Percentiles rank a stretch among this genome's conserved stretches.
These are phyloP conservation scores for Trichonephila inaurata DNA, from an alignment of 1,140 invertebrate species.

Conservation along the genomic window DNA sequence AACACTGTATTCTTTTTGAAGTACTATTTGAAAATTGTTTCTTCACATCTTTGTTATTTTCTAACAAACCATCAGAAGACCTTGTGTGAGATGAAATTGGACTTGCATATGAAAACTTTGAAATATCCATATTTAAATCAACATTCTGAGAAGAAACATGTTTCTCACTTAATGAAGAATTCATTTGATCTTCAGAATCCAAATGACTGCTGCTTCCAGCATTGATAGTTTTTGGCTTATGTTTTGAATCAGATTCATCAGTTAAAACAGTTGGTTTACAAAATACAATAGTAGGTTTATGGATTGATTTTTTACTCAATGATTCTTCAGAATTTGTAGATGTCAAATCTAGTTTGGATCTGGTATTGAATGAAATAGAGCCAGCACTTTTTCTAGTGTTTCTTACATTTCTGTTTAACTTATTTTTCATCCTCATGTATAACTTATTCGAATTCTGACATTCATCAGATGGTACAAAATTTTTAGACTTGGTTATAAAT, in stretches of 20 bases:
- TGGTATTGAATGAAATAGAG: constrained; percentile 40
- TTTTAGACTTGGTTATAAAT: not conserved
- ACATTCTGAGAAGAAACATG: not conserved
- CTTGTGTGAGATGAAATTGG: constrained; percentile 41
- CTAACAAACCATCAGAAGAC: not conserved
- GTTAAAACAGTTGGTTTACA: not conserved
- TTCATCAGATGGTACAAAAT: not conserved
- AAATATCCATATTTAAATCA: not conserved
- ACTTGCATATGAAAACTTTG: not conserved
- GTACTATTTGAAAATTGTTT: not conserved
- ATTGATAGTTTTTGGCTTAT: not conserved
- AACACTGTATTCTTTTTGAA: not conserved
- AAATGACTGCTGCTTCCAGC: not conserved
- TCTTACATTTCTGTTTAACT: not conserved
- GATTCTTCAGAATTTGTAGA: not conserved
- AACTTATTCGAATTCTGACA: not conserved
- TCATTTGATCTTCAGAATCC: not conserved
- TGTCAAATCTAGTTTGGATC: constrained; percentile 1
- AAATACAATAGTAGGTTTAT: constrained; percentile 30
- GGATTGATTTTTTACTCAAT: not conserved
- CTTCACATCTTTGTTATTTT: not conserved
- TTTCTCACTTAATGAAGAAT: not conserved
- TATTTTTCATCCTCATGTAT: not conserved
- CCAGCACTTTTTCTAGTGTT: not conserved
- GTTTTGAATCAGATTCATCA: constrained; percentile 21